Percentiles rank a stretch among this genome's conserved stretches.
phyloP scores from a whole-genome alignment of 2,888 invertebrate genomes.

The Laothoe populi region DNA sequence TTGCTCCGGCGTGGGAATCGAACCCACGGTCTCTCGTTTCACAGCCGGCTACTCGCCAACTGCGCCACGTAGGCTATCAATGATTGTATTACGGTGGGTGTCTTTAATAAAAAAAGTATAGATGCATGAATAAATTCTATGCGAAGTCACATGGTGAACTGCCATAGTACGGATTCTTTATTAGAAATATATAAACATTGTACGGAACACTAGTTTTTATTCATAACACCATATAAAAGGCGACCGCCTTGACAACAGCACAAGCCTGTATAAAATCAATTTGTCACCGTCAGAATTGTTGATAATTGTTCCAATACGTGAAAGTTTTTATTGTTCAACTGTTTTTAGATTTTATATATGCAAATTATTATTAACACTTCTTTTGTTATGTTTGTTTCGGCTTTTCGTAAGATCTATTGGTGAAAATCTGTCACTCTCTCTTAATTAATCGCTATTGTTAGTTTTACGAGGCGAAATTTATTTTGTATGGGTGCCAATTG shows the following conservation, averaged over 20 bases:
- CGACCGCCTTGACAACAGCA: constrained; percentile 21
- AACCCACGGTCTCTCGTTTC: no score
- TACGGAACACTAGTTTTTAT: background rate
- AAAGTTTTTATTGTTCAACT: constrained; percentile 36
- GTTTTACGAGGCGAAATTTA: constrained; percentile 1
- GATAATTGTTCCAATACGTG: constrained; percentile 45
- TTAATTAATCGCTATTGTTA: constrained; percentile 9
- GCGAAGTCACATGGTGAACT: no score
- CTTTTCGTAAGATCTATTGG: constrained; percentile 15
- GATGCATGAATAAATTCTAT: no score
- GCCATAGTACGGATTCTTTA: no score
- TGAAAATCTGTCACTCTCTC: constrained; percentile 25
- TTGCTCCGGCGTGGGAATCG: no score
- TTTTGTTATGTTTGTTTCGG: constrained; percentile 4
- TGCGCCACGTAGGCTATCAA: no score
- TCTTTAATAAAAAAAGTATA: no score
- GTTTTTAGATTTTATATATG: constrained; percentile 24
- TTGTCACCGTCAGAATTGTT: constrained; percentile 48
- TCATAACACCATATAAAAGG: no score
- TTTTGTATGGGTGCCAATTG: background rate
- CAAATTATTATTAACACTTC: constrained; percentile 27
- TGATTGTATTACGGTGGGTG: no score
- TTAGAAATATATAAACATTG: background rate
- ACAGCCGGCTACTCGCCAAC: no score
- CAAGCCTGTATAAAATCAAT: constrained; percentile 46